phyloP scores from a whole-genome alignment of 35 echinoderm and acorn worm genomes.

The Nesometra sesokonis region DNA sequence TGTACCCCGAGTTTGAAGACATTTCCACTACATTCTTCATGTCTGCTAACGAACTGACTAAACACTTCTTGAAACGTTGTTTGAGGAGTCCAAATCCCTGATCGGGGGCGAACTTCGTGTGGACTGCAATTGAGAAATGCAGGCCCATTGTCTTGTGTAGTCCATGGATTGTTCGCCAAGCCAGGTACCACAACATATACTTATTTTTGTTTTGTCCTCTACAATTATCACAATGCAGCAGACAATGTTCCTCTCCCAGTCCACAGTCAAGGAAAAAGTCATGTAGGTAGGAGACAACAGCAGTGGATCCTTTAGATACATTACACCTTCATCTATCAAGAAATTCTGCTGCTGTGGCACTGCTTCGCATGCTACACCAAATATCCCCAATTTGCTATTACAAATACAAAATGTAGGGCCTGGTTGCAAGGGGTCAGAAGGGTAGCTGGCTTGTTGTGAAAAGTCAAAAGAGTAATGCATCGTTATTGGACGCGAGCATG shows the following conservation, averaged over 20 bases:
- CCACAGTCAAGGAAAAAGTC: not conserved
- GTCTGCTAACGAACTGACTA: not conserved
- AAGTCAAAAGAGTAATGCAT: too few relatives aligned
- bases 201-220: not conserved
- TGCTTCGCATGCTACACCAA: too few relatives aligned
- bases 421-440: too few relatives aligned
- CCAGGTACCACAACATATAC: too few relatives aligned
- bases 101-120: constrained; percentile 28
- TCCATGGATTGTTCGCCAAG: not conserved
- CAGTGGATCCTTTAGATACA: not conserved
- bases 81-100: not conserved
- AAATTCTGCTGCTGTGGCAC: too few relatives aligned
- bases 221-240: not conserved
- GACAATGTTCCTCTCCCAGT: not conserved
- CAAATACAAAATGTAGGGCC: too few relatives aligned
- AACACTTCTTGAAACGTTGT: not conserved
- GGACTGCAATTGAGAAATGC: constrained; percentile 19
- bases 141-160: not conserved
- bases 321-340: too few relatives aligned
- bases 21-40: not conserved
- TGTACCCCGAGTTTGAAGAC: not conserved
- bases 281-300: too few relatives aligned
- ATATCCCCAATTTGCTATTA: too few relatives aligned
- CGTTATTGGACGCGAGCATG: too few relatives aligned
- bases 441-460: too few relatives aligned